These are phyloP conservation scores for Andrena chrysosceles DNA, from an alignment of 2,888 invertebrate species.

Conservation along the genomic window DNA sequence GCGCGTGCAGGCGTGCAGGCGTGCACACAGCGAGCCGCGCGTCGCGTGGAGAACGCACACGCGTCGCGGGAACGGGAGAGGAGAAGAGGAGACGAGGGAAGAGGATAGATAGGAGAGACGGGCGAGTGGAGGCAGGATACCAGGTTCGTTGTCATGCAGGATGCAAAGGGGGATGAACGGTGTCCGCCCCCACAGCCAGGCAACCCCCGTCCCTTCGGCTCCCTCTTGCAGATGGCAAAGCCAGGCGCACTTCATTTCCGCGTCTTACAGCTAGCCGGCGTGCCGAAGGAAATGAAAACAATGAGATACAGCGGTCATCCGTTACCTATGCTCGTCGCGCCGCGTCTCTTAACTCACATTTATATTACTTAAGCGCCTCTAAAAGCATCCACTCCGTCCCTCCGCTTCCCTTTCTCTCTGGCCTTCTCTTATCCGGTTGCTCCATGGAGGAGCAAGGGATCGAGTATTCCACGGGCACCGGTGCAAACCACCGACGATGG, in stretches of 20 bases:
- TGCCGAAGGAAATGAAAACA: constrained; percentile 85
- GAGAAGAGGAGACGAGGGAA: neutral
- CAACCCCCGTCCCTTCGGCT: constrained; percentile 36
- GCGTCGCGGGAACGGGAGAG: neutral
- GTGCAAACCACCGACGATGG: neutral
- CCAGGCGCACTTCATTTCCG: constrained; percentile 84
- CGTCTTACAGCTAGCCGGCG: constrained; percentile 84
- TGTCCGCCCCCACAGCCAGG: constrained; percentile 63
- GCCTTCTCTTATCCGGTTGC: neutral
- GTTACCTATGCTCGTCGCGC: constrained; percentile 79
- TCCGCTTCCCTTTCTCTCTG: neutral
- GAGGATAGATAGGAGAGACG: neutral
- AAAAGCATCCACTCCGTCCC: constrained; percentile 63
- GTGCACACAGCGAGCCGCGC: constrained; percentile 7
- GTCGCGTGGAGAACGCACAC: neutral
- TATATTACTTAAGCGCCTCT: constrained; percentile 82
- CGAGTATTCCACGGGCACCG: neutral
- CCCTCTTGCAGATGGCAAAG: constrained; percentile 76
- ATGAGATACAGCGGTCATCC: constrained; percentile 85
- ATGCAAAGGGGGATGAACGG: constrained; percentile 80
- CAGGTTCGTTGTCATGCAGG: constrained; percentile 82
- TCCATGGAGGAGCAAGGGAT: neutral
- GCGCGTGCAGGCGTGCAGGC: constrained; percentile 3
- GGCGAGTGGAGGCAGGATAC: constrained; percentile 37
- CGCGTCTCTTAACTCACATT: constrained; percentile 82